Conservation (phyloP, 2,888 invertebrate genomes). For the Conops quadrifasciatus region DNA sequence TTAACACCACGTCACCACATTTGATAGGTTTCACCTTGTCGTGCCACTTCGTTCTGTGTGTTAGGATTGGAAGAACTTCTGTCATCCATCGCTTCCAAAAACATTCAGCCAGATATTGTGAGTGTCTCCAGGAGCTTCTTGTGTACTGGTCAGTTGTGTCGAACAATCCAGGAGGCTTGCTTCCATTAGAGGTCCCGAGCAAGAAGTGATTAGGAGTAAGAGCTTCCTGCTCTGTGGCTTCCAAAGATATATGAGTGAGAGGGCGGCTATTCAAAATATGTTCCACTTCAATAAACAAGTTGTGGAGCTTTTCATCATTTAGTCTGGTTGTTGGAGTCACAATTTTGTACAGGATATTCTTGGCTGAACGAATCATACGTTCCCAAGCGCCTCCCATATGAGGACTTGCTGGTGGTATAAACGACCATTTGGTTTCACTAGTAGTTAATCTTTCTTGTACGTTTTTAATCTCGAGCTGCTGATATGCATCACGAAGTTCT, state of each 20-base stretch:
- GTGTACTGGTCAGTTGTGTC: slow-evolving; percentile 32
- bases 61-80: slow-evolving; percentile 48
- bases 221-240: slow-evolving; percentile 46
- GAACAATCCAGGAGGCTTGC: slow-evolving; percentile 42
- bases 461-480: slow-evolving; percentile 7
- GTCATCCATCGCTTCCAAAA: slow-evolving; percentile 53
- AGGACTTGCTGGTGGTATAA: slow-evolving; percentile 39
- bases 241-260: slow-evolving; percentile 41
- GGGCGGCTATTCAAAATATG: slow-evolving; percentile 39
- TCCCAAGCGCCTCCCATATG: slow-evolving; percentile 35
- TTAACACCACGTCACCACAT: slow-evolving; percentile 37
- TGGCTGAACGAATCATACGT: slow-evolving; percentile 33
- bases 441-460: neutral
- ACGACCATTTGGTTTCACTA: slow-evolving; percentile 38
- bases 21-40: slow-evolving; percentile 37
- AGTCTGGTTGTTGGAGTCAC: slow-evolving; percentile 26
- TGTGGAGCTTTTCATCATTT: slow-evolving; percentile 29
- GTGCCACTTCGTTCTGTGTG: slow-evolving; percentile 40
- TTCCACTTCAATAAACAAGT: slow-evolving; percentile 38
- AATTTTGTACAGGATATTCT: slow-evolving; percentile 30
- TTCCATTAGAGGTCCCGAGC: slow-evolving; percentile 42
- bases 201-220: slow-evolving; percentile 55
- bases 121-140: slow-evolving; percentile 32
- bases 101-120: slow-evolving; percentile 43
- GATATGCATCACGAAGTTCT: slow-evolving; percentile 22